Evolutionary conservation across 1,140 invertebrate species (phyloP).

Genomic region (Drosophila auraria): DNA sequence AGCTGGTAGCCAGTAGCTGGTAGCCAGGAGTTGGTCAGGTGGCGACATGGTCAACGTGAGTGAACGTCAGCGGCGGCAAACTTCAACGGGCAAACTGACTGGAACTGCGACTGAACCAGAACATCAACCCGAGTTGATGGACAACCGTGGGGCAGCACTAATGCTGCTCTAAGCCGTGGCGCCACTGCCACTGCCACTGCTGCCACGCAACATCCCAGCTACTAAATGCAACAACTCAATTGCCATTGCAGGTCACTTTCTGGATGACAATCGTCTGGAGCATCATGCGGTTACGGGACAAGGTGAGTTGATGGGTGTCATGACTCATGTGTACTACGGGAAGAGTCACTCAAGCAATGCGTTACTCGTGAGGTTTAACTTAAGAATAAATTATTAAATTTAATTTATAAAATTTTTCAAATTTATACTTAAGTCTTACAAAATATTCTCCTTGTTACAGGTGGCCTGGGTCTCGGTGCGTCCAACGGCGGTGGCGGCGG

Average conservation of each 20-base stretch:
- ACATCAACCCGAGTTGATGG: constrained; percentile 54
- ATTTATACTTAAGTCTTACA: too few relatives aligned
- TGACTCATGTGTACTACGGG: constrained; percentile 21
- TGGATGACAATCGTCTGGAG: constrained; percentile 84
- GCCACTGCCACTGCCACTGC: constrained; percentile 48
- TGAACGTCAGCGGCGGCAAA: constrained; percentile 68
- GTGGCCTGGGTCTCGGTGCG: constrained; percentile 59
- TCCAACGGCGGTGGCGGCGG: constrained; percentile 45
- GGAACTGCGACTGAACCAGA: constrained; percentile 24
- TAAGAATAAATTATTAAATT: neutral
- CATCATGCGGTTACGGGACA: constrained; percentile 78
- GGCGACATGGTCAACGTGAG: constrained; percentile 65
- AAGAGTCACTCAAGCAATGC: constrained; percentile 9
- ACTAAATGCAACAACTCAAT: constrained; percentile 79
- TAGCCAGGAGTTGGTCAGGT: constrained; percentile 44
- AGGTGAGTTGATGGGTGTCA: constrained; percentile 52
- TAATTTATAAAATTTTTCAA: too few relatives aligned
- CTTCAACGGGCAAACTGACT: constrained; percentile 39
- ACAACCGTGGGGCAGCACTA: constrained; percentile 74
- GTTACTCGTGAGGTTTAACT: neutral
- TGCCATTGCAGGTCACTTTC: constrained; percentile 80
- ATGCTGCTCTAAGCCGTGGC: constrained; percentile 49
- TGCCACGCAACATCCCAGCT: constrained; percentile 56
- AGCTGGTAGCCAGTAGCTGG: constrained; percentile 1
- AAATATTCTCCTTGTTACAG: constrained; percentile 26